Percentiles rank a stretch among this genome's conserved stretches.
phyloP scores from a whole-genome alignment of 2,113 vertebrate species.

The Okapia johnstoni region DNA sequence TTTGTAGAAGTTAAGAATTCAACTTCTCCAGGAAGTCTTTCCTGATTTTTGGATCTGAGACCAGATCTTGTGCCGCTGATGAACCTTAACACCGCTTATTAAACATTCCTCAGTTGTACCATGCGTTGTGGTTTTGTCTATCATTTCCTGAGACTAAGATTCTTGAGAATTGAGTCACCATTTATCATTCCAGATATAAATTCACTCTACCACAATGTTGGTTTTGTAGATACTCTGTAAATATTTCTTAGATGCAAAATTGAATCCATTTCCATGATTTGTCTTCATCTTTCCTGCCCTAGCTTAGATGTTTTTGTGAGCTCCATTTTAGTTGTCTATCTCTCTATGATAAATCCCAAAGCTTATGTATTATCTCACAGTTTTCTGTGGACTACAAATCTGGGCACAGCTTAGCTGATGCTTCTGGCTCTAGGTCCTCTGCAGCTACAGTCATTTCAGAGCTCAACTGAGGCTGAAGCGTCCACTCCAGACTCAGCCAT shows the following conservation, averaged over 20 bases:
- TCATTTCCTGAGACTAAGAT: neutral
- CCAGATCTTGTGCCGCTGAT: neutral
- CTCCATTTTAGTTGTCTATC: neutral
- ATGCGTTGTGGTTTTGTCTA: neutral
- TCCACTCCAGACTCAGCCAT: neutral
- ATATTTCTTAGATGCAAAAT: neutral
- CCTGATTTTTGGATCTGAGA: neutral
- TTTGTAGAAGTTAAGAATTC: neutral
- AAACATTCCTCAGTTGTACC: neutral
- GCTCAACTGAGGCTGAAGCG: neutral
- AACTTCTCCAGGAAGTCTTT: neutral
- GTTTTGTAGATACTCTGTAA: neutral
- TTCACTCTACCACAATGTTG: neutral
- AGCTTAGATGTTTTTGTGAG: neutral
- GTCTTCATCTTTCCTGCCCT: neutral
- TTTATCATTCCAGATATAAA: neutral
- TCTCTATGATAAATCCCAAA: neutral
- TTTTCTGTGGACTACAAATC: neutral
- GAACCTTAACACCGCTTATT: neutral
- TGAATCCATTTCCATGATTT: neutral
- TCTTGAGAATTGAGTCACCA: neutral
- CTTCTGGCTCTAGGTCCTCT: neutral
- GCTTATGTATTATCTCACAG: neutral
- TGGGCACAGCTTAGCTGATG: neutral
- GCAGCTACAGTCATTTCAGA: neutral